Evolutionary conservation across 2,888 invertebrate species (phyloP), one percentile per base, ranked within the genome.

Genomic region (Cephalotes varians): DNA sequence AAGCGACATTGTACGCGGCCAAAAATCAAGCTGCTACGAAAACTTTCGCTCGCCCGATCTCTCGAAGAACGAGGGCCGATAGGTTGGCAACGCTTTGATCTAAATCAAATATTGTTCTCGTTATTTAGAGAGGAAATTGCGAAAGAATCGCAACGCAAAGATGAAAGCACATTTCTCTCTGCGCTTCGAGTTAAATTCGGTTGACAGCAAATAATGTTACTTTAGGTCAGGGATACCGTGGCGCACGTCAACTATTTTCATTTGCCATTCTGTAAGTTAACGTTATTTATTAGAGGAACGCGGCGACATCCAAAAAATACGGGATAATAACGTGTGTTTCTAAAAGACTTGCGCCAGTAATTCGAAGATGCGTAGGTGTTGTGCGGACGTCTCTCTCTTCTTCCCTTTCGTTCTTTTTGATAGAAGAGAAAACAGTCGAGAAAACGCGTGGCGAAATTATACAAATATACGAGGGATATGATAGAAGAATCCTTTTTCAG

Each of bases 1-100:
- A 85, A 85, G 71, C 37, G 82, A 65, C 37, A 88, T 86, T 88
- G 81, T 87, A 82, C 12, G 65, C 49, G 25, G 51, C 28, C 58
- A 81, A 83, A 83, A 82, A 88, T 88, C 77, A 60, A 72, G 65
- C 31, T 74, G 73, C 64, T 82, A 72, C 72, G 81, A 2, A 34
- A 79, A 84, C 72, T 49, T 34, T 44, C 51, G 56, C n/a, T 28
- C 56, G 21, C 3, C 2, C 44, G 71, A 28, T 9, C 21, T 25
- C 18, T 12, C 15, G 15, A 72, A 31, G 21, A 49, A 60, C 2
- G 49, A 44, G 25, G 34, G 34, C 4, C 12, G 25, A 62, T 37
- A 62, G 49, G 10, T 37, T n/a, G 37, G 49, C 25, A n/a, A 10
- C 7, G 34, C 44, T 74, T 74, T 74, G 49, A 80, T 80, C 47